Percentiles rank a stretch among this genome's conserved stretches.
Conservation (phyloP, 2,797 vertebrate species). For the Paratrypauchen microcephalus region DNA sequence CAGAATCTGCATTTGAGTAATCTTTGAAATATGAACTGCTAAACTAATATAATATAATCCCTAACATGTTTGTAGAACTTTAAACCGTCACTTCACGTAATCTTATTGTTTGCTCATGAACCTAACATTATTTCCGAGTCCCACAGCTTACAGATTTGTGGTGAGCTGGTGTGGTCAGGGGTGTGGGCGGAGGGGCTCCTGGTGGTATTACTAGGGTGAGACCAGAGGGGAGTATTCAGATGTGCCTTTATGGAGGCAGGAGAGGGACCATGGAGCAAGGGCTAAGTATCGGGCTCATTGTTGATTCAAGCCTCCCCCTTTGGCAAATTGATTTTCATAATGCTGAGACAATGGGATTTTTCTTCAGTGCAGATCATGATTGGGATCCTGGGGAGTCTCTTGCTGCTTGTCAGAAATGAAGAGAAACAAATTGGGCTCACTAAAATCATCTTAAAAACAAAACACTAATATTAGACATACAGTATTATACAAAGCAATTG, state of each 20-base stretch:
- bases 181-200: slow-evolving; percentile 25
- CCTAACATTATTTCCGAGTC: slow-evolving; percentile 35
- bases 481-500: no score
- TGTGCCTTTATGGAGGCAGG: slow-evolving; percentile 40
- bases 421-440: slow-evolving; percentile 12
- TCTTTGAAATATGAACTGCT: not conserved
- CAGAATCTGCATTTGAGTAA: not conserved
- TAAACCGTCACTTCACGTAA: slow-evolving; percentile 25
- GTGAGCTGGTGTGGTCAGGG: slow-evolving; percentile 26
- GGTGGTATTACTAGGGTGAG: slow-evolving; percentile 56
- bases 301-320: slow-evolving; percentile 71
- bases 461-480: not conserved
- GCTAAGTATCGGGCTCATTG: slow-evolving; percentile 66
- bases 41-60: not conserved
- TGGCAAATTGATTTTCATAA: slow-evolving; percentile 73
- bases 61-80: not conserved
- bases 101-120: slow-evolving; percentile 26
- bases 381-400: slow-evolving; percentile 31
- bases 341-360: slow-evolving; percentile 67
- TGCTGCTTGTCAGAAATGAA: slow-evolving; percentile 36
- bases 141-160: slow-evolving; percentile 24
- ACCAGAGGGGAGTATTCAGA: slow-evolving; percentile 62
- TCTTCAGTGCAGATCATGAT: slow-evolving; percentile 26
- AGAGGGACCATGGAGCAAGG: slow-evolving; percentile 45
- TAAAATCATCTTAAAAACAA: slow-evolving; percentile 9